Percentiles rank a stretch among this genome's conserved stretches.
These are phyloP conservation scores for Lepidurus apus DNA, from an alignment of 1,140 invertebrate genomes.

Conservation along the genomic window DNA sequence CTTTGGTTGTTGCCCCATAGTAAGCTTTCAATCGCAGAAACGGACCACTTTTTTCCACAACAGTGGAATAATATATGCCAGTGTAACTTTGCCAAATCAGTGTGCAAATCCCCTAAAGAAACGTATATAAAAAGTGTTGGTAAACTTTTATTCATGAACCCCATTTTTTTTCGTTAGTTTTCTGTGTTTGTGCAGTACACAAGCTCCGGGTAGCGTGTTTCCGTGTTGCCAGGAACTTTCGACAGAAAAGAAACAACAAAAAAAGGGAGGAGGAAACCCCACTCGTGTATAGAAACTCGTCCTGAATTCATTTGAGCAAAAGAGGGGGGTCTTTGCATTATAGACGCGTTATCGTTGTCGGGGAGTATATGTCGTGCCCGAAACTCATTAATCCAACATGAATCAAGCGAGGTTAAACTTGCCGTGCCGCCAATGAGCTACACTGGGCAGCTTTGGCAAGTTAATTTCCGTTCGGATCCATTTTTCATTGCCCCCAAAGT, in stretches of 20 bases:
- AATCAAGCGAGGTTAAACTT: constrained; percentile 19
- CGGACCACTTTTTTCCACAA: no score
- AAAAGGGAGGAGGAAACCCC: neutral
- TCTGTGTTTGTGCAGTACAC: no score
- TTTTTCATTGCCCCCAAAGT: neutral
- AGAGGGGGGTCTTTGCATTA: neutral
- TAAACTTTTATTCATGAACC: no score
- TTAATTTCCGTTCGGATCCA: constrained; percentile 15
- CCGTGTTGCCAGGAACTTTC: neutral
- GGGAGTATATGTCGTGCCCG: neutral
- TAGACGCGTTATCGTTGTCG: neutral
- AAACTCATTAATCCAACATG: constrained; percentile 16
- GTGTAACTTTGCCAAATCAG: no score
- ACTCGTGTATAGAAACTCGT: neutral
- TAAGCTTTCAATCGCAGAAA: no score
- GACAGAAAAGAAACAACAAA: neutral
- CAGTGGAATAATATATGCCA: no score
- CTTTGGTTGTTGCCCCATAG: no score
- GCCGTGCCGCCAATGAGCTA: neutral
- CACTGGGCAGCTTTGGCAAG: neutral
- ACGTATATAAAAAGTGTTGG: no score
- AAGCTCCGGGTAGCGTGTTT: neutral
- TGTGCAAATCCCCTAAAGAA: no score
- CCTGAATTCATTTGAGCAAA: neutral
- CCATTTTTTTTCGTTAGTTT: no score